Conservation (phyloP, 2,888 invertebrate genomes). For the Amiota communis region DNA sequence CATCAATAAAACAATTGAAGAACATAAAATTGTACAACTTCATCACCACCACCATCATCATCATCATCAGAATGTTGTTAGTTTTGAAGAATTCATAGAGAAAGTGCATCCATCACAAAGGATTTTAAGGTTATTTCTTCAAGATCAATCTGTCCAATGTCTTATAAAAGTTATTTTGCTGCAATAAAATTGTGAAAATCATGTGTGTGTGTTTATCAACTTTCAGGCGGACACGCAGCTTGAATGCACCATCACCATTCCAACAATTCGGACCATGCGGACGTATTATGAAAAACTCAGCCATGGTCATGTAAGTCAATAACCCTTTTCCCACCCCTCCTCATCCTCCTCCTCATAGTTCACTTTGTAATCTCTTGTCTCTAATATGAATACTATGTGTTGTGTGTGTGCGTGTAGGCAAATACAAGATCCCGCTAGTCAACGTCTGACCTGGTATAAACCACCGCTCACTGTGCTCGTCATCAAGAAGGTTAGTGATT, state of each 20-base stretch:
- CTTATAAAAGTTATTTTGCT: too few relatives aligned
- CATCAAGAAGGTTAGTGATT: slow-evolving; percentile 96
- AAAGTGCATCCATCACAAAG: slow-evolving; percentile 52
- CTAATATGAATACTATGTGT: too few relatives aligned
- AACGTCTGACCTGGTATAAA: slow-evolving; percentile 97
- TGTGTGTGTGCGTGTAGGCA: slow-evolving; percentile 79
- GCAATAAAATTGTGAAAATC: neutral
- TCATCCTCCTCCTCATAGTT: neutral
- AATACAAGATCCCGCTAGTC: slow-evolving; percentile 97
- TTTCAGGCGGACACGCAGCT: slow-evolving; percentile 92
- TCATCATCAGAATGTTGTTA: neutral
- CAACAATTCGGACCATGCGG: slow-evolving; percentile 99
- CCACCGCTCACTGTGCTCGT: slow-evolving; percentile 96
- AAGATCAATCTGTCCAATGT: too few relatives aligned
- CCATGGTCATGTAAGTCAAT: slow-evolving; percentile 95
- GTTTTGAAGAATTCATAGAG: slow-evolving; percentile 8
- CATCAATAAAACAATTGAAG: neutral
- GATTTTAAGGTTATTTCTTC: slow-evolving; percentile 53
- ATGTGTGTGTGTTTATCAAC: slow-evolving; percentile 51
- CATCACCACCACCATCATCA: neutral
- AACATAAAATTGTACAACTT: neutral
- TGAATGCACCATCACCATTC: slow-evolving; percentile 96
- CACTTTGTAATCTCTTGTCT: neutral
- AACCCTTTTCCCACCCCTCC: neutral
- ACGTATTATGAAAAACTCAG: slow-evolving; percentile 96